Evolutionary conservation across 2,797 vertebrate genomes (phyloP).

Genomic region (Trichosurus vulpecula): DNA sequence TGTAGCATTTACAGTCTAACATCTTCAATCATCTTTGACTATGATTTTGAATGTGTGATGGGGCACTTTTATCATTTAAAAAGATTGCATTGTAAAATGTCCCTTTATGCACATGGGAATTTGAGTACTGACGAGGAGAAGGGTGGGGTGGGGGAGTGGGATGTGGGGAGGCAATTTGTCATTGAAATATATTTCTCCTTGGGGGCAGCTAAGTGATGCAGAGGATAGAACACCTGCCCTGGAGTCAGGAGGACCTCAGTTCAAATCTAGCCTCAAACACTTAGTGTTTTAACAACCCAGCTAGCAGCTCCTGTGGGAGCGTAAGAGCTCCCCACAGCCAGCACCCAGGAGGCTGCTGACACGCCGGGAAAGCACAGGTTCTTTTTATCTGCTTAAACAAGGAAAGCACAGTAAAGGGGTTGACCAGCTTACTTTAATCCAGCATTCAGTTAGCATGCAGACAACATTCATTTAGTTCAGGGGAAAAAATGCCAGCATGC

Average conservation of each 20-base stretch:
- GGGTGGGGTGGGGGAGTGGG: too few relatives aligned
- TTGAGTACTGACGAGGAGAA: background rate
- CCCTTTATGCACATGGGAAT: background rate
- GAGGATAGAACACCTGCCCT: background rate
- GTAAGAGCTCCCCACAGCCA: too few relatives aligned
- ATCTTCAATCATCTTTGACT: background rate
- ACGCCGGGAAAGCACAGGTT: too few relatives aligned
- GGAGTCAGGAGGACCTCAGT: background rate
- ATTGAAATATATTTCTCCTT: background rate
- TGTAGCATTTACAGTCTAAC: background rate
- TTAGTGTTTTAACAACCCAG: too few relatives aligned
- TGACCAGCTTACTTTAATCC: too few relatives aligned
- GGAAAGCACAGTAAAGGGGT: too few relatives aligned
- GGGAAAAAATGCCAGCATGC: too few relatives aligned
- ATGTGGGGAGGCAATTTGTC: background rate
- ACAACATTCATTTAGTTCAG: too few relatives aligned
- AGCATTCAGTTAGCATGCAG: too few relatives aligned
- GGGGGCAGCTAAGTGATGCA: background rate
- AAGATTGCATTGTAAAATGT: background rate
- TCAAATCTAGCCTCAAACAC: background rate
- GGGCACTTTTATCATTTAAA: background rate
- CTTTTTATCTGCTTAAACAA: too few relatives aligned
- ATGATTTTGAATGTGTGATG: background rate
- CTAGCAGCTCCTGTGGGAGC: too few relatives aligned
- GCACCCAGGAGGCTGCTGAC: too few relatives aligned